phyloP scores from a whole-genome alignment of 2,888 invertebrate species.

The Drosophila tripunctata region DNA sequence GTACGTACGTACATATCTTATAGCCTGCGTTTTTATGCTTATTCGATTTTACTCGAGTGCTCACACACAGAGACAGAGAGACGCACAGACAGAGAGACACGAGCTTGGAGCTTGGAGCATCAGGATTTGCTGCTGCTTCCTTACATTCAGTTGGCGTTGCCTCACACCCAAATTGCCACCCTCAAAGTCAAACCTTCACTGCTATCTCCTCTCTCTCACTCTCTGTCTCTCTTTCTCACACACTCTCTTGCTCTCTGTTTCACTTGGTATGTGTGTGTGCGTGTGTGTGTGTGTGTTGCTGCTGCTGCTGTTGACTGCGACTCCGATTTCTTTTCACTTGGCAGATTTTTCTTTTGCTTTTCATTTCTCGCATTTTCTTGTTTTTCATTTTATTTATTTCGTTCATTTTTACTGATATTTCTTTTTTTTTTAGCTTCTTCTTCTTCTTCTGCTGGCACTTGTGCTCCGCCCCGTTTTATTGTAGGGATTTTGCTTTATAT shows the following conservation, averaged over 20 bases:
- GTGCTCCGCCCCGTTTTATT: constrained; percentile 81
- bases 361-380: constrained; percentile 61
- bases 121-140: constrained; percentile 74
- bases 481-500: constrained; percentile 74
- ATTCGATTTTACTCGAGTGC: constrained; percentile 79
- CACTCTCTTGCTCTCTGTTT: constrained; percentile 14
- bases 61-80: constrained; percentile 42
- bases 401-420: constrained; percentile 44
- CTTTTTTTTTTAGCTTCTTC: constrained; percentile 34
- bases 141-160: constrained; percentile 41
- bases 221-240: constrained; percentile 9
- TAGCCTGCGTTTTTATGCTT: constrained; percentile 75
- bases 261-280: too few relatives aligned
- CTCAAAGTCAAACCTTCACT: not conserved
- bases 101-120: constrained; percentile 63
- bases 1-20: constrained; percentile 52
- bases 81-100: constrained; percentile 47
- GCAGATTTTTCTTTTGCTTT: constrained; percentile 76
- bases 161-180: not conserved
- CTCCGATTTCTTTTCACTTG: constrained; percentile 80
- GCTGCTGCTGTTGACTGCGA: constrained; percentile 52
- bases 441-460: constrained; percentile 57
- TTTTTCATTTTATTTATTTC: constrained; percentile 26
- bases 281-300: too few relatives aligned
- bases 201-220: constrained; percentile 5